phyloP scores from a whole-genome alignment of 2,797 vertebrate genomes.

The Eurystomus glaucurus region DNA sequence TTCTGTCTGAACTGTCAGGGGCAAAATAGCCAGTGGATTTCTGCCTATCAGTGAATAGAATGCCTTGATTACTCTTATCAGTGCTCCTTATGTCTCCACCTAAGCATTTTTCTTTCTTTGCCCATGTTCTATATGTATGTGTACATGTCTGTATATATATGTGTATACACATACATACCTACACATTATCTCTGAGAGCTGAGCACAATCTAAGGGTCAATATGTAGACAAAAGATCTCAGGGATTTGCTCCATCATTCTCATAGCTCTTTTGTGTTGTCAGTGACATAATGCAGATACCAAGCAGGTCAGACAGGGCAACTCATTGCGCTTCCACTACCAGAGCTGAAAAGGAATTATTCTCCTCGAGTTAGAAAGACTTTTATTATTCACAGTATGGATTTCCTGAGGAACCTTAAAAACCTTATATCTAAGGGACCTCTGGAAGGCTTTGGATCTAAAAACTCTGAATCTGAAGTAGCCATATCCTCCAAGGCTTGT shows the following conservation, averaged over 20 bases:
- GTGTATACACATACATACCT: accelerated
- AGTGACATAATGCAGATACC: background rate
- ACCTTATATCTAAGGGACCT: background rate
- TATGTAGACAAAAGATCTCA: accelerated
- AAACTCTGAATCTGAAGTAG: background rate
- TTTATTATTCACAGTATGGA: background rate
- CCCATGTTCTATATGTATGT: accelerated
- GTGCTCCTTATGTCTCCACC: background rate
- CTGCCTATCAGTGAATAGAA: background rate
- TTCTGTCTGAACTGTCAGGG: background rate
- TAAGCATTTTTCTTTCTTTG: background rate
- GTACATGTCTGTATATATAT: accelerated
- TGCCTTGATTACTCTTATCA: background rate
- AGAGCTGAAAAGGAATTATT: background rate
- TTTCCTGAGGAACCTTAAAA: background rate
- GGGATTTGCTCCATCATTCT: background rate
- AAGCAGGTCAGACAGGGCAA: background rate
- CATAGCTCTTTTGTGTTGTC: background rate
- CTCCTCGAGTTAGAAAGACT: background rate
- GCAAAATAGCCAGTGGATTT: background rate
- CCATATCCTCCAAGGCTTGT: accelerated
- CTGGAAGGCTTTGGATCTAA: background rate
- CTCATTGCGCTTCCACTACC: background rate
- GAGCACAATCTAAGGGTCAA: background rate
- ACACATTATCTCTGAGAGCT: background rate